Evolutionary conservation across 1,140 invertebrate species (phyloP), one percentile per base, ranked within the genome.

Genomic region (Drosophila pallidifrons): DNA sequence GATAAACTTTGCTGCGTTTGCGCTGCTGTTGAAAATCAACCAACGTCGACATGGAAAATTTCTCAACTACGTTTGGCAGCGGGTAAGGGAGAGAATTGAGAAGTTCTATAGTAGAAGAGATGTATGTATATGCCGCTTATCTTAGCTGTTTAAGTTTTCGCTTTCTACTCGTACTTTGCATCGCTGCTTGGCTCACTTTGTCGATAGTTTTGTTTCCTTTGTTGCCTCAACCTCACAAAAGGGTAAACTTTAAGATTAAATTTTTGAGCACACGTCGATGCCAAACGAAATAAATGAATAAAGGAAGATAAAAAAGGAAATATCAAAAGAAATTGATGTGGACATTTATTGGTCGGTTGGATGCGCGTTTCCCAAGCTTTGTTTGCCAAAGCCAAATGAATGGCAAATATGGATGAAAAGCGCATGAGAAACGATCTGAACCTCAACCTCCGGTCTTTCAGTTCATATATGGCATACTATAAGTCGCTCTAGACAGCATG

Each of bases 1-100:
- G 82, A 87, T 87, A 87, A 87, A 87, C 82, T 87, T 87, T 87
- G 76, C 82, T 77, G 82, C 83, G 83, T 87, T 88, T 87, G 82
- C 83, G 83, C 69, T 87, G 82, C 83, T 88, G 82, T 87, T 86
- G 79, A 86, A 82, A 82, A 82, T 82, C 81, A 76, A 81, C 72
- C 77, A 80, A 75, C 77, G 78, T 65, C 77, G 78, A 55, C 77
- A 80, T 80, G 77, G 78, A 80, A 79, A 79, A 82, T 71, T 82
- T 63, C 30, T 60, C 51, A 51, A 82, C 60, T 13, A 46, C 57
- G 59, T 7, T 63, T 47, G 35, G 25, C 61, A 76, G 49, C 10
- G 20, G 6, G 13, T 1, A 6, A 35, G 16, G 38, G 20, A 1
- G 32, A 3, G n/a, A 10, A n/a, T 7, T 15, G 35, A 25, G 46